These are phyloP conservation scores for Chloropsis cyanopogon DNA, from an alignment of 2,113 vertebrate genomes.

Conservation along the genomic window DNA sequence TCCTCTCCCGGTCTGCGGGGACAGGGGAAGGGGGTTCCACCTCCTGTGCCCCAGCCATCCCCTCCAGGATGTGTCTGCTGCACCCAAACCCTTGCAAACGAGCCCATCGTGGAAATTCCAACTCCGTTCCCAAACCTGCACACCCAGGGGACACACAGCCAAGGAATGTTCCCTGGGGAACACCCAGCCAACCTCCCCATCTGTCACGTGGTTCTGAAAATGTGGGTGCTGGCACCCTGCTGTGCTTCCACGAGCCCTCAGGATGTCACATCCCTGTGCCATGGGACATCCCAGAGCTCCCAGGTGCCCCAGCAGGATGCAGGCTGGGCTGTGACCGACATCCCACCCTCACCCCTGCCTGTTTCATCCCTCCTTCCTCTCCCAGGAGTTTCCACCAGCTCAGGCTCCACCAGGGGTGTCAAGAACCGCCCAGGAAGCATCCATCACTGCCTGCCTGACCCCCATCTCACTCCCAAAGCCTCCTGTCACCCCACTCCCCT, in stretches of 20 bases:
- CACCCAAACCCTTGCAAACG: not conserved
- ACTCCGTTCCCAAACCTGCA: not conserved
- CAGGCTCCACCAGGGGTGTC: not conserved
- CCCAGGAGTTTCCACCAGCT: not conserved
- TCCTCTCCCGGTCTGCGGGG: conserved; percentile 87
- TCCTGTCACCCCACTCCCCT: not conserved
- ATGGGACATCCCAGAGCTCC: rapidly evolving
- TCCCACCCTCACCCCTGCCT: rapidly evolving
- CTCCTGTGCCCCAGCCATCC: not conserved
- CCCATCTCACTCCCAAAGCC: not conserved
- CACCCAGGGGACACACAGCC: rapidly evolving
- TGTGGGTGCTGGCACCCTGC: not conserved
- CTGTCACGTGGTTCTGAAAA: rapidly evolving
- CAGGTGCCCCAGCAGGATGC: rapidly evolving
- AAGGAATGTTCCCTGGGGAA: not conserved
- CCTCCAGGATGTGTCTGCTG: not conserved
- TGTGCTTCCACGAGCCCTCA: not conserved
- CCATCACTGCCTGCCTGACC: not conserved
- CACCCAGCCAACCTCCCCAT: not conserved
- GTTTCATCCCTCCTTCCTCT: not conserved
- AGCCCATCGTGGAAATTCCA: not conserved
- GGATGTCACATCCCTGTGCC: not conserved
- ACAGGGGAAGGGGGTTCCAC: not conserved
- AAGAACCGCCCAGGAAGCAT: not conserved
- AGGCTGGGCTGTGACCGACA: rapidly evolving